These are phyloP conservation scores for Oreochromis mossambicus DNA, from an alignment of 2,797 vertebrate species.

Conservation along the genomic window DNA sequence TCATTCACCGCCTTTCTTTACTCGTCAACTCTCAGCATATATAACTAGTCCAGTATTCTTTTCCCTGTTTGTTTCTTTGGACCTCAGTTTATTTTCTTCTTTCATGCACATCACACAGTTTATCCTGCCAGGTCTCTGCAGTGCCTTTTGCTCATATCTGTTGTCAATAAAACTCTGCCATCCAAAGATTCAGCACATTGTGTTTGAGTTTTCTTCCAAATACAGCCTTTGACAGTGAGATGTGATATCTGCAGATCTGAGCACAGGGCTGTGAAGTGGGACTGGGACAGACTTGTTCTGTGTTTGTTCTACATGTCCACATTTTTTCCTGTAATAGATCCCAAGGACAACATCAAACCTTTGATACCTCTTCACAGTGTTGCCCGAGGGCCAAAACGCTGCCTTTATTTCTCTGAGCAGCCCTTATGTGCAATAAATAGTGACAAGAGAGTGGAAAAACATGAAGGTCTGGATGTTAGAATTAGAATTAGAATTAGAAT, in stretches of 20 bases:
- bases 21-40: neutral
- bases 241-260: constrained; percentile 10
- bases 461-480: neutral
- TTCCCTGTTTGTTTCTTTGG: neutral
- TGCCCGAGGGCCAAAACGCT: neutral
- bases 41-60: neutral
- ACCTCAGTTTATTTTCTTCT: neutral
- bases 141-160: neutral
- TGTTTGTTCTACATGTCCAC: constrained; percentile 12
- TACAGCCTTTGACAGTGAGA: neutral
- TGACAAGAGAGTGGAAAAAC: neutral
- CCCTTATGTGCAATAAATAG: neutral
- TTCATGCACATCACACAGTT: neutral
- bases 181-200: neutral
- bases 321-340: neutral
- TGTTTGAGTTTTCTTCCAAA: neutral
- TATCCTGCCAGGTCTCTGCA: neutral
- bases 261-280: constrained; percentile 19
- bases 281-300: neutral
- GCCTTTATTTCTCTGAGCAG: neutral
- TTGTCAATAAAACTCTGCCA: neutral
- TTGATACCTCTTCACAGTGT: neutral
- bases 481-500: no score
- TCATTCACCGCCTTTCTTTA: neutral
- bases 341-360: constrained; percentile 14